phyloP scores from a whole-genome alignment of 2,888 invertebrate species.

The Drosophila pseudotalamancana region DNA sequence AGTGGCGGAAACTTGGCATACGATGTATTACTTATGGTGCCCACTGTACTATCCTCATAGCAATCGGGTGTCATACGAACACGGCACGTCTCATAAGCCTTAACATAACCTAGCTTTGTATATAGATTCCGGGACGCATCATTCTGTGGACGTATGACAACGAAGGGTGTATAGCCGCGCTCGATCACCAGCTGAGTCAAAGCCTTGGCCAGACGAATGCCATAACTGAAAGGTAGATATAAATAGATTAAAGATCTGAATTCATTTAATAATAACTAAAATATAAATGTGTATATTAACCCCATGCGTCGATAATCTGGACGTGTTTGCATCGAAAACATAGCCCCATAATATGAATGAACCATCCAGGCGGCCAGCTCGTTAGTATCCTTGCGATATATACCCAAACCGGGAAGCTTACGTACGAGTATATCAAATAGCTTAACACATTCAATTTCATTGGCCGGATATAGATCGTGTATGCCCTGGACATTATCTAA shows the following conservation, averaged over 20 bases:
- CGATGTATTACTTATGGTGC: constrained; percentile 68
- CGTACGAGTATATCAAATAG: constrained; percentile 92
- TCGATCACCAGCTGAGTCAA: constrained; percentile 88
- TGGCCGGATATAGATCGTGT: constrained; percentile 94
- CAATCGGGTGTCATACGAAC: constrained; percentile 89
- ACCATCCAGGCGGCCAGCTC: constrained; percentile 95
- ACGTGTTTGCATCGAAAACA: constrained; percentile 96
- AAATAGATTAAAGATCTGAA: not conserved
- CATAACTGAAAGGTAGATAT: constrained; percentile 85
- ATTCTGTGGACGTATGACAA: constrained; percentile 94
- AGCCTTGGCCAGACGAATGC: constrained; percentile 89
- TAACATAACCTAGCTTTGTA: constrained; percentile 92
- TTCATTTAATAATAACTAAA: too few relatives aligned
- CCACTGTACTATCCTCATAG: constrained; percentile 61
- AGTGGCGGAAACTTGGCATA: constrained; percentile 71
- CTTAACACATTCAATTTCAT: constrained; percentile 94
- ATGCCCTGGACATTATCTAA: constrained; percentile 92
- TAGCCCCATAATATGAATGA: constrained; percentile 95
- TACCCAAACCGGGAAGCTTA: constrained; percentile 91
- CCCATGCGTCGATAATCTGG: constrained; percentile 91
- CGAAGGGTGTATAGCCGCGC: constrained; percentile 92
- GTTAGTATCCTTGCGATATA: constrained; percentile 88
- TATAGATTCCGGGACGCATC: constrained; percentile 93
- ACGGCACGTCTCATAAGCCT: constrained; percentile 91
- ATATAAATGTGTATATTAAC: too few relatives aligned